A percentile compares a stretch with the other conserved stretches of the same genome.
These are phyloP conservation scores for Tipula confusa DNA, from an alignment of 2,888 invertebrate genomes.

Conservation along the genomic window DNA sequence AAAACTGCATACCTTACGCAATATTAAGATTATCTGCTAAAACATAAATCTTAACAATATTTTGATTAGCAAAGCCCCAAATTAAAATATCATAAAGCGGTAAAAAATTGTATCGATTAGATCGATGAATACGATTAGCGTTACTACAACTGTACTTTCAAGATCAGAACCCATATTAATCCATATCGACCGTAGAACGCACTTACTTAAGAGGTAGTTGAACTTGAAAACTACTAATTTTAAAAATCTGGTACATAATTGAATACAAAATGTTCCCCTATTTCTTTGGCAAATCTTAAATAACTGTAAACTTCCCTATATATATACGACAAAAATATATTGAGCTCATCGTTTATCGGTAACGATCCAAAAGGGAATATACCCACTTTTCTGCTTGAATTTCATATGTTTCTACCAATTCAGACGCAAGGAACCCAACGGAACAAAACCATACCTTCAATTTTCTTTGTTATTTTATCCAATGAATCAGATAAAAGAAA, in stretches of 20 bases:
- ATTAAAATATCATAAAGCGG: too few relatives aligned
- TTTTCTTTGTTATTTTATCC: background rate
- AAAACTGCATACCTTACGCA: too few relatives aligned
- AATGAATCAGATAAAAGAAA: background rate
- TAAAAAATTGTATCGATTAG: too few relatives aligned
- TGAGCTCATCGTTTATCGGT: background rate
- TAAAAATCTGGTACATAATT: background rate
- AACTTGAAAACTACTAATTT: background rate
- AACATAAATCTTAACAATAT: too few relatives aligned
- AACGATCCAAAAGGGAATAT: slow-evolving; percentile 12
- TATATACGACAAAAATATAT: background rate
- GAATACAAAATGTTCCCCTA: background rate
- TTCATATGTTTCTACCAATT: background rate
- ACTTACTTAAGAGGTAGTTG: too few relatives aligned
- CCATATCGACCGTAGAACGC: too few relatives aligned
- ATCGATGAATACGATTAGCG: too few relatives aligned
- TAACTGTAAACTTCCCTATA: background rate
- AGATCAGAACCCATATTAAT: too few relatives aligned
- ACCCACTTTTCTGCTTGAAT: background rate
- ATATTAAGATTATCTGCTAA: too few relatives aligned
- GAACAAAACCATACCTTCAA: background rate
- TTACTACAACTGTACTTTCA: too few relatives aligned
- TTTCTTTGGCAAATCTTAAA: background rate
- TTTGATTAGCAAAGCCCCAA: too few relatives aligned
- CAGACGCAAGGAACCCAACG: background rate